A percentile compares a stretch with the other conserved stretches of the same genome.
phyloP scores from a whole-genome alignment of 1,140 invertebrate species.

The Aphidius gifuensis region DNA sequence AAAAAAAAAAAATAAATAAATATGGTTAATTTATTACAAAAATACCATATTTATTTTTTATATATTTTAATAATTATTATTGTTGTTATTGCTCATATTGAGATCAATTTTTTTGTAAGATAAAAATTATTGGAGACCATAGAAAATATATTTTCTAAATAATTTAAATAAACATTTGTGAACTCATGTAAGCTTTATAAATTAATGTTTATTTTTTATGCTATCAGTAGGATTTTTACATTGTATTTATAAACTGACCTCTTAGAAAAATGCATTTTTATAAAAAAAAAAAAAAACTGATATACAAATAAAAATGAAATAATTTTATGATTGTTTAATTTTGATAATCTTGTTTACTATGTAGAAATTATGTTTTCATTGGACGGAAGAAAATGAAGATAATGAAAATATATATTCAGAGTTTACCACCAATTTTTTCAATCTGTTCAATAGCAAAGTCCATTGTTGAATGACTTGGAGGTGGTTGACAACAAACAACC shows the following conservation, averaged over 20 bases:
- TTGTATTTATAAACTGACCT: no score
- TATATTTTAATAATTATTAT: no score
- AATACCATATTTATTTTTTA: neutral
- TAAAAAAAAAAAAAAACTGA: neutral
- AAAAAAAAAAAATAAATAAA: no score
- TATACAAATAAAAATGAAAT: neutral
- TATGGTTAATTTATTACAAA: neutral
- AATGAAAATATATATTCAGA: constrained; percentile 34
- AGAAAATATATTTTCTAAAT: no score
- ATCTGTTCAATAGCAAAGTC: constrained; percentile 64
- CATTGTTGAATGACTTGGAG: constrained; percentile 58
- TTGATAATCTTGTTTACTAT: neutral
- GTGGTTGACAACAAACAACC: constrained; percentile 77
- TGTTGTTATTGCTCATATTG: no score
- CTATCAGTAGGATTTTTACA: no score
- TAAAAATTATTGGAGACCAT: no score
- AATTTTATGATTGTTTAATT: no score
- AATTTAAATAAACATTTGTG: no score
- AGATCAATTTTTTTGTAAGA: no score
- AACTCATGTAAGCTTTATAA: no score
- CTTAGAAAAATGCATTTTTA: neutral
- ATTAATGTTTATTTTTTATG: no score
- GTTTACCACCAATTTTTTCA: constrained; percentile 56
- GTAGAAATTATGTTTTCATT: neutral
- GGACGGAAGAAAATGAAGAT: neutral